Conservation (phyloP, 2,888 invertebrate genomes). For the Habrosyne pyritoides region DNA sequence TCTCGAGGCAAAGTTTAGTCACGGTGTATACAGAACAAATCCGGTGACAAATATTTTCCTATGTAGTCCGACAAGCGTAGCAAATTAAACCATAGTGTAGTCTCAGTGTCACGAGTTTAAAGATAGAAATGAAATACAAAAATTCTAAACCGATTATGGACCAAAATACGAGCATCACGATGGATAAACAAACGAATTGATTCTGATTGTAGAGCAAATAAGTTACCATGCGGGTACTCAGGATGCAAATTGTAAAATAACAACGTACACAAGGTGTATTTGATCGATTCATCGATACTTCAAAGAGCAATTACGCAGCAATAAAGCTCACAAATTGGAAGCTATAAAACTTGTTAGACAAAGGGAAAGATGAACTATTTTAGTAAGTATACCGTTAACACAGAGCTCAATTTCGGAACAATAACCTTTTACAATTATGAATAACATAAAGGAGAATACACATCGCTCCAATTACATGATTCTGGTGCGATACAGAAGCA, state of each 20-base stretch:
- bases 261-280: conserved; percentile 39
- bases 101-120: conserved; percentile 32
- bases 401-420: conserved; percentile 37
- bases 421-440: conserved; percentile 47
- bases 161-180: conserved; percentile 39
- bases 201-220: conserved; percentile 32
- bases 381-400: conserved; percentile 22
- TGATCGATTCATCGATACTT: conserved; percentile 53
- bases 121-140: conserved; percentile 25
- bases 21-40: conserved; percentile 49
- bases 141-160: conserved; percentile 29
- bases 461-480: conserved; percentile 70
- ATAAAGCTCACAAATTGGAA: conserved; percentile 65
- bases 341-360: conserved; percentile 24
- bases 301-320: conserved; percentile 65
- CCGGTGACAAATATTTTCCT: conserved; percentile 62
- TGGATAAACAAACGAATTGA: conserved; percentile 27
- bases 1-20: conserved; percentile 48
- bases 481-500: conserved; percentile 38
- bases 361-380: conserved; percentile 19
- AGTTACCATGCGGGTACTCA: conserved; percentile 53
- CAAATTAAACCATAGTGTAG: conserved; percentile 36
- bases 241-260: conserved; percentile 58
- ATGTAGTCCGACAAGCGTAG: conserved; percentile 52
- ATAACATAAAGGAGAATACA: conserved; percentile 57